Base-by-base conservation (phyloP, 2,888 invertebrate species). In the Dorcus parallelipipedus region DNA sequence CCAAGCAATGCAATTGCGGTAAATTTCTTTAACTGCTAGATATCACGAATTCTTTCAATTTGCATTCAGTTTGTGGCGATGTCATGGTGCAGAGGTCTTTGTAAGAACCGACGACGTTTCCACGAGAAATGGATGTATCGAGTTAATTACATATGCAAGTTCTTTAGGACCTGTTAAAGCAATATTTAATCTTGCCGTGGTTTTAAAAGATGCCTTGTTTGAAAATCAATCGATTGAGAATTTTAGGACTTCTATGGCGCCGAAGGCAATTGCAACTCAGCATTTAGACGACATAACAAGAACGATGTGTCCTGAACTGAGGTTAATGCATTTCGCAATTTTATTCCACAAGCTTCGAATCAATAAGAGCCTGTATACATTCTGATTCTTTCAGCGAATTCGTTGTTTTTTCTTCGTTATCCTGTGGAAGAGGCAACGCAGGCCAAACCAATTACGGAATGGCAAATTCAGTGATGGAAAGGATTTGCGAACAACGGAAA, bases 371-470 rank as follows among this genome's bases (percentile, higher is more conserved):
- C 20, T 20, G 17, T 20, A 4, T 20, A 8, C 4, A 41, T 8
- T 4, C 40, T 9, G 38, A 4, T 38, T 42, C 9, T 62, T 60
- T 41, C 66, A 82, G 85, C 71, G 84, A 89, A 79, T 95, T 95
- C 75, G 93, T 95, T 0, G 86, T 91, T n/a, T 95, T 95, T 79
- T 95, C 95, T 0, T 94, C 93, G 20, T 91, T 94, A 9, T 89
- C 91, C 0, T 93, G 93, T 73, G 95, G 95, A 10, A 84, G 93
- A n/a, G 95, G 95, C 65, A 95, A 95, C 77, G 88, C 89, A 4
- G 94, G 95, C 1, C 95, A 95, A 79, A 87, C 91, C 14, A 93
- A 92, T 79, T 95, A 95, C 74, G 95, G 93, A 38, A 88, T 89
- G 81, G 88, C 93, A 45, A 95, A 94, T 80, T 92, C 93, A 0